phyloP scores from a whole-genome alignment of 2,797 vertebrate species.

The Cyprinella venusta region DNA sequence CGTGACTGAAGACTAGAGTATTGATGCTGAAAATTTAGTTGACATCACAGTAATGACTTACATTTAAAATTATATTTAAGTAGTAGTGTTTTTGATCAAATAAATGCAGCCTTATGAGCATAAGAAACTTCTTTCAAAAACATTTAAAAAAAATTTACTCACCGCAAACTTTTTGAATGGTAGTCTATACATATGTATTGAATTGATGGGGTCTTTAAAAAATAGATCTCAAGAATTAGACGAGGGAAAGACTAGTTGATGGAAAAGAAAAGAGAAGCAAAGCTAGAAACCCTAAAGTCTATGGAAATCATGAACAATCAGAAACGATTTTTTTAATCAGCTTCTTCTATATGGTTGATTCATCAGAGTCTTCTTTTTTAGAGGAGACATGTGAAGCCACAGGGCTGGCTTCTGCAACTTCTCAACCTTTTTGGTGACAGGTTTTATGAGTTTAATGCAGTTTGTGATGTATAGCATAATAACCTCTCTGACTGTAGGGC shows the following conservation, averaged over 20 bases:
- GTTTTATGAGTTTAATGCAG: slow-evolving; percentile 83
- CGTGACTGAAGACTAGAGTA: background rate
- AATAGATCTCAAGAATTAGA: slow-evolving; percentile 48
- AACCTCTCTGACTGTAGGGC: slow-evolving; percentile 84
- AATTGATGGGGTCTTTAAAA: background rate
- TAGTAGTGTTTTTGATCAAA: background rate
- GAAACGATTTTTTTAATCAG: slow-evolving; percentile 64
- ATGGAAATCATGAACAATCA: slow-evolving; percentile 60
- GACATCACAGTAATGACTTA: background rate
- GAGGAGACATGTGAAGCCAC: slow-evolving; percentile 78
- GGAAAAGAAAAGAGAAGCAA: slow-evolving; percentile 54
- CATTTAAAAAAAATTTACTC: background rate
- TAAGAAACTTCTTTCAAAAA: background rate
- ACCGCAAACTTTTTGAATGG: background rate
- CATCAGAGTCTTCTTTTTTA: slow-evolving; percentile 71
- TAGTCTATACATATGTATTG: background rate
- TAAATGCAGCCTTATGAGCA: background rate
- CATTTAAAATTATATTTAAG: background rate
- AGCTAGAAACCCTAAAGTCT: slow-evolving; percentile 19
- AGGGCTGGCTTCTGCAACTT: slow-evolving; percentile 76
- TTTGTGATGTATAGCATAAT: slow-evolving; percentile 89
- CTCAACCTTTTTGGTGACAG: slow-evolving; percentile 83
- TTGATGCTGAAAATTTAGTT: background rate
- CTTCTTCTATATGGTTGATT: slow-evolving; percentile 68
- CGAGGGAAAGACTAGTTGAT: slow-evolving; percentile 47